Base-by-base conservation (phyloP, 2,888 invertebrate genomes). In the Eumerus sabulonum region DNA sequence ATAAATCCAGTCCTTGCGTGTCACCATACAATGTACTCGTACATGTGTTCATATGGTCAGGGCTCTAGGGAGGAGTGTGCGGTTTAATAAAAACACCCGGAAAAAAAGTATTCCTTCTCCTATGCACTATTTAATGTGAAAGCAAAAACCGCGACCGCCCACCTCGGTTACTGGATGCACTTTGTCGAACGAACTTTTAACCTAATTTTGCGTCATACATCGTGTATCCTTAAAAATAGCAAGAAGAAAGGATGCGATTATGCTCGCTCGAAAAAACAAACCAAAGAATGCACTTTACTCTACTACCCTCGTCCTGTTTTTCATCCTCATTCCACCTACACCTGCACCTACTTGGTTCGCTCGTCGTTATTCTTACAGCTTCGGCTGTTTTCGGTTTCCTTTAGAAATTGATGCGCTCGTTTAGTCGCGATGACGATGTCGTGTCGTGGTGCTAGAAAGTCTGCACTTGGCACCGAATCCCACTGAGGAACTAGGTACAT, bases 141-240 rank as follows among this genome's bases (percentile, higher is more conserved):
- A 63, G 63, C 57, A 53, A 73, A 35, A 17, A 62, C 47, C 56
- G 67, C 76, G 56, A 77, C 67, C 45, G 63, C 73, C 53, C 36
- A 9, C n/a, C 2, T 27, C 27, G 27, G 27, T 2, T 27, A 7
- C 27, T 27, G 27, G 27, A 4, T 27, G 70, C 64, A 64, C 68
- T 74, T 64, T 63, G 73, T 60, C 74, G 79, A 74, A 79, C 74
- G 79, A 74, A 79, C 74, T 74, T 79, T 79, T 79, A 79, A 79
- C 79, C 79, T 62, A 79, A 74, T 74, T 79, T 56, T 42, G 53
- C 16, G 44, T 48, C 36, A 16, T 27, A 27, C 27, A 27, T 45
- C 45, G 44, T 38, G 63, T 27, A 67, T 67, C 57, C 51, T 57
- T 50, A 5, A 14, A 1, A 18, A 54, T 3, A 45, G 40, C 17